These are phyloP conservation scores for Catharus bicknelli DNA, from an alignment of 2,113 vertebrate species.

Conservation along the genomic window DNA sequence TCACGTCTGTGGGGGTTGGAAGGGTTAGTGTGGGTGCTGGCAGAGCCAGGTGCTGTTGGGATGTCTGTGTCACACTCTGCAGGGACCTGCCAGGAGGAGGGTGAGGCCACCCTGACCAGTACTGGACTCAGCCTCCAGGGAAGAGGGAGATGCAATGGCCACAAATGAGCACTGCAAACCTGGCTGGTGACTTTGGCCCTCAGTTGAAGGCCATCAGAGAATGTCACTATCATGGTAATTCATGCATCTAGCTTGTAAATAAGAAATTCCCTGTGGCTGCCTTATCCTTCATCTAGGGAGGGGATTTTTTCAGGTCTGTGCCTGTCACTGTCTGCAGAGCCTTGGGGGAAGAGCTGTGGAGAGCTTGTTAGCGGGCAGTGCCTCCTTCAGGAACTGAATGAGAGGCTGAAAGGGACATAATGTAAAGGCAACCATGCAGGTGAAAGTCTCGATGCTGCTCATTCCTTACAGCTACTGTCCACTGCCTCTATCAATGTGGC, in stretches of 20 bases:
- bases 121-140: background rate
- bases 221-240: background rate
- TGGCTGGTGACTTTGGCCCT: background rate
- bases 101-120: accelerated
- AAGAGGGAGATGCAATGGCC: background rate
- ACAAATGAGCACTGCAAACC: background rate
- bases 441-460: background rate
- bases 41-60: accelerated
- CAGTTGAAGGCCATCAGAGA: background rate
- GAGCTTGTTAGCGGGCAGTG: background rate
- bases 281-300: background rate
- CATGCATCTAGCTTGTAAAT: background rate
- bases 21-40: background rate
- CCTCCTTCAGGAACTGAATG: constrained; percentile 8
- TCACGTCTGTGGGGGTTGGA: background rate
- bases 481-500: background rate
- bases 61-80: background rate
- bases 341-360: background rate
- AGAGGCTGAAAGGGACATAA: background rate
- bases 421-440: background rate
- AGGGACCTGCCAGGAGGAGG: background rate
- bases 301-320: background rate
- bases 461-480: background rate
- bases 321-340: background rate
- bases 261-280: background rate